Evolutionary conservation across 2,797 vertebrate species (phyloP).

Genomic region (Echiichthys vipera): DNA sequence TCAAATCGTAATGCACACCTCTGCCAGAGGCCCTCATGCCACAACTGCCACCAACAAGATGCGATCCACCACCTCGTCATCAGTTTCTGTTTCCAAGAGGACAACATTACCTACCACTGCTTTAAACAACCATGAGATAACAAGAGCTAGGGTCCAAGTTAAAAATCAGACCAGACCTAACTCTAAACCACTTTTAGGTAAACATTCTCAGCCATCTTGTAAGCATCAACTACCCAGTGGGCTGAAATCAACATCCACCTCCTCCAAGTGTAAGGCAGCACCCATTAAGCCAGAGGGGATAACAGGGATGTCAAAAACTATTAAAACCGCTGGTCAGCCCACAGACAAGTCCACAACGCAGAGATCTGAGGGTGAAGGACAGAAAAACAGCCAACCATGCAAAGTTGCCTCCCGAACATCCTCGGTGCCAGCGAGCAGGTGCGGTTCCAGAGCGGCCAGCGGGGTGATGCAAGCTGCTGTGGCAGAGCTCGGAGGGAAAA

Average conservation of each 20-base stretch:
- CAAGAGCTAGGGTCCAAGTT: slow-evolving; percentile 8
- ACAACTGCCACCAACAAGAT: not conserved
- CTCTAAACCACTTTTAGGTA: slow-evolving; percentile 21
- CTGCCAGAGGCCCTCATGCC: not conserved
- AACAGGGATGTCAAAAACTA: not conserved
- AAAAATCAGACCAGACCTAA: slow-evolving; percentile 1
- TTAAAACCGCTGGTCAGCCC: not conserved
- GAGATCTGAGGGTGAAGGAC: not conserved
- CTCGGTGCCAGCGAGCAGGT: fast-evolving
- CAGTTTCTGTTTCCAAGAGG: slow-evolving; percentile 14
- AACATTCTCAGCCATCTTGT: not conserved
- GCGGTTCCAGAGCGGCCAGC: not conserved
- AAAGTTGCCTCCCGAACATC: not conserved
- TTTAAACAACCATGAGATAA: not conserved
- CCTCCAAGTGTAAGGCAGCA: slow-evolving; percentile 16
- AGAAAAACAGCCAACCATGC: not conserved
- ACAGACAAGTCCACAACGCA: not conserved
- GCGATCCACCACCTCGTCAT: not conserved
- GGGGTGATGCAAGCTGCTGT: not conserved
- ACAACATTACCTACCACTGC: slow-evolving; percentile 6
- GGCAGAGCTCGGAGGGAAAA: slow-evolving; percentile 18
- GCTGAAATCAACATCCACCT: slow-evolving; percentile 3
- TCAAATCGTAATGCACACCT: not conserved
- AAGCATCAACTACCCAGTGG: slow-evolving; percentile 11
- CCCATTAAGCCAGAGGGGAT: not conserved